Percentiles rank a stretch among this genome's conserved stretches.
Evolutionary conservation across 1,140 invertebrate species (phyloP).

Genomic region (Calliphora vicina): DNA sequence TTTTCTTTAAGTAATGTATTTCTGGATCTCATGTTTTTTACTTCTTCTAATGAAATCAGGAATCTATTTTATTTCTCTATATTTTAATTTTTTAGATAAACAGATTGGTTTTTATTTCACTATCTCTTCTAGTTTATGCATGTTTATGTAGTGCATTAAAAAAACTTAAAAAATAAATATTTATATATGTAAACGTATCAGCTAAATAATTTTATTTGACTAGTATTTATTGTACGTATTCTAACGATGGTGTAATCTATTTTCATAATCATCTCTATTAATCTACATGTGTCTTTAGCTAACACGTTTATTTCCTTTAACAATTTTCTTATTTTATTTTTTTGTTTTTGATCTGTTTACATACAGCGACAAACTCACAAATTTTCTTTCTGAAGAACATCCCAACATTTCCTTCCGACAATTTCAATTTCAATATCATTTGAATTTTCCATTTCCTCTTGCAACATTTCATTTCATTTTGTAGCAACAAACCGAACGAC

Average conservation of each 20-base stretch:
- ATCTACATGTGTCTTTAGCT: not conserved
- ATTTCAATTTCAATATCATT: conserved; percentile 34
- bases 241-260: not conserved
- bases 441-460: conserved; percentile 23
- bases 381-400: not conserved
- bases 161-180: too few relatives aligned
- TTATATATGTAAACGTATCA: not conserved
- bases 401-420: conserved; percentile 27
- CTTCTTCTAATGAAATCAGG: too few relatives aligned
- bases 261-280: not conserved
- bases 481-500: not conserved
- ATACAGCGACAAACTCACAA: not conserved
- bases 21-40: too few relatives aligned
- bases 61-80: too few relatives aligned
- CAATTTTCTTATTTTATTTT: not conserved
- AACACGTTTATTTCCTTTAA: not conserved
- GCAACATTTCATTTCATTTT: conserved; percentile 17
- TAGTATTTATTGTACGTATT: too few relatives aligned
- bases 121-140: too few relatives aligned
- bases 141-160: too few relatives aligned
- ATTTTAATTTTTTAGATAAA: too few relatives aligned
- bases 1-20: too few relatives aligned
- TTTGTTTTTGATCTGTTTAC: not conserved
- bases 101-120: too few relatives aligned
- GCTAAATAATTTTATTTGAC: too few relatives aligned